A percentile compares a stretch with the other conserved stretches of the same genome.
phyloP scores from a whole-genome alignment of 1,140 invertebrate genomes.

The Calliphora vicina region DNA sequence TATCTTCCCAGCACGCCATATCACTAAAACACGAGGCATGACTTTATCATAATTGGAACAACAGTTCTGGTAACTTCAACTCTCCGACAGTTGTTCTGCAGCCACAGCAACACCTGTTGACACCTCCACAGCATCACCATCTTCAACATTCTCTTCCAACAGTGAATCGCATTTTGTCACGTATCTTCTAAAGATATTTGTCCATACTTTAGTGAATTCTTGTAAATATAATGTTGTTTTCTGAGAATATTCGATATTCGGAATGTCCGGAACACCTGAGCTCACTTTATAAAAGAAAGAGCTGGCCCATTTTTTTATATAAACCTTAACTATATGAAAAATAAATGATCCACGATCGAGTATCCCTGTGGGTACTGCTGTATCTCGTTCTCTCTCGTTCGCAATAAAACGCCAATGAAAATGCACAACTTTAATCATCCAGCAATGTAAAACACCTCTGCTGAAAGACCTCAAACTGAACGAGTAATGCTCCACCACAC shows the following conservation, averaged over 20 bases:
- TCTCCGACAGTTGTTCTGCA: slow-evolving; percentile 32
- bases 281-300: slow-evolving; percentile 45
- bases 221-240: slow-evolving; percentile 16
- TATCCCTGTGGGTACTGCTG: too few species aligned
- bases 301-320: not conserved
- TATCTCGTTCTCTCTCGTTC: not conserved
- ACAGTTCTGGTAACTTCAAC: slow-evolving; percentile 35
- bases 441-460: not conserved
- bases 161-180: slow-evolving; percentile 59
- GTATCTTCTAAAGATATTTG: slow-evolving; percentile 57
- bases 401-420: not conserved
- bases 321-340: not conserved
- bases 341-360: not conserved
- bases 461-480: not conserved
- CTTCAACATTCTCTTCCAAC: slow-evolving; percentile 41
- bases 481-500: not conserved
- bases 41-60: slow-evolving; percentile 59
- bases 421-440: not conserved
- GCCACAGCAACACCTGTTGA: slow-evolving; percentile 41
- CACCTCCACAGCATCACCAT: slow-evolving; percentile 40
- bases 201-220: not conserved
- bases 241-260: not conserved
- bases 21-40: slow-evolving; percentile 62
- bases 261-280: not conserved
- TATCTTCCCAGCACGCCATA: slow-evolving; percentile 53